Evolutionary conservation across 2,888 invertebrate species (phyloP), one percentile per base, ranked within the genome.

Genomic region (Rhagium mordax): DNA sequence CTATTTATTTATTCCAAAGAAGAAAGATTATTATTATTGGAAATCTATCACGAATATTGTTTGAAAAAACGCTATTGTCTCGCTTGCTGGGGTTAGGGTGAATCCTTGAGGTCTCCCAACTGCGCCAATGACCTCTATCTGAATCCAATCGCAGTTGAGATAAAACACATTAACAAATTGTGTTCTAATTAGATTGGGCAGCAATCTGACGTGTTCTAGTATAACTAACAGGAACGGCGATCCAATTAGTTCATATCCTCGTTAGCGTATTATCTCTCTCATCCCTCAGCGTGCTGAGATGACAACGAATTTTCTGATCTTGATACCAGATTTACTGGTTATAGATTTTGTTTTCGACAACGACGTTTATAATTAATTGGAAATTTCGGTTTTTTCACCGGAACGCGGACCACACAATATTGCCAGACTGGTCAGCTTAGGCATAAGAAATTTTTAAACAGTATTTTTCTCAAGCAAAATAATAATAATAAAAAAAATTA

Each of bases 161-260:
- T 87, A 87, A 87, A 87, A 87, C 86, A 86, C 87, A 88, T 88
- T 88, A 88, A 88, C 87, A 88, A 88, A 88, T 88, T 88, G 88
- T 88, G 83, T 87, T 84, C 86, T 87, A 87, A 88, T 88, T 87
- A 86, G 86, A 87, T 88, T 87, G 86, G 87, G 86, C 87, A 87
- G 87, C 87, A 87, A 87, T 88, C 87, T 87, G 87, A 87, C 87
- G 85, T 85, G 86, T 85, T 85, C 84, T 83, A 82, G 82, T 84
- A 83, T 82, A 83, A 82, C 84, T 85, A 85, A 83, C 83, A 81
- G 84, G 82, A 79, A 74, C 74, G 76, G 82, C 82, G 83, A 84
- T 84, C 86, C 85, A 86, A 86, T 86, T 86, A 86, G 83, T 78
- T 80, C 81, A 82, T 82, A 84, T 83, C 81, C 81, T 81, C 82